A percentile compares a stretch with the other conserved stretches of the same genome.
Evolutionary conservation across 2,888 invertebrate genomes (phyloP).

Genomic region (Amblyjoppa proteus): DNA sequence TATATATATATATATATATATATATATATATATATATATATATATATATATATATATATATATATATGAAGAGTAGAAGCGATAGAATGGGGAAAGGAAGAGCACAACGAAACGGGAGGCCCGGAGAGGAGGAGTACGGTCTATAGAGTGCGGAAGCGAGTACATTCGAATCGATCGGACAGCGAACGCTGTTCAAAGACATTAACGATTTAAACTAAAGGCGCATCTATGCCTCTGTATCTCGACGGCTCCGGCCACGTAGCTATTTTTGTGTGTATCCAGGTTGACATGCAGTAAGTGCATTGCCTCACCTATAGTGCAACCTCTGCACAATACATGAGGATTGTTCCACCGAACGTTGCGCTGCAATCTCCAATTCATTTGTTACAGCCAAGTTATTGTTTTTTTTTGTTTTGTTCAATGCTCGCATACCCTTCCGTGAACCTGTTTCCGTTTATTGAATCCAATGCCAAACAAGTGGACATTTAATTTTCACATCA

Average conservation of each 20-base stretch:
- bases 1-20: neutral
- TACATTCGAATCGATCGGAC: constrained; percentile 47
- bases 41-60: neutral
- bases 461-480: neutral
- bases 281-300: constrained; percentile 56
- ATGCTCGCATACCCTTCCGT: neutral
- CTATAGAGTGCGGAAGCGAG: constrained; percentile 8
- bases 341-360: neutral
- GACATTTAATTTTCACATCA: no score
- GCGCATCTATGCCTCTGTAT: constrained; percentile 42
- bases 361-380: neutral
- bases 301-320: constrained; percentile 38
- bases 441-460: neutral
- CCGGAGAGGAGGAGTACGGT: constrained; percentile 4
- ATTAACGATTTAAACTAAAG: constrained; percentile 58
- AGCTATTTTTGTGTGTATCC: constrained; percentile 53
- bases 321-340: neutral
- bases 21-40: neutral
- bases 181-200: constrained; percentile 44
- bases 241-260: constrained; percentile 16
- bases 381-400: neutral
- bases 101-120: constrained; percentile 5
- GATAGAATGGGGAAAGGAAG: neutral
- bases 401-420: neutral
- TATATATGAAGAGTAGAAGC: neutral